Evolutionary conservation across 1,140 invertebrate species (phyloP), one percentile per base, ranked within the genome.

Genomic region (Pseudomyrmex dendroicus): DNA sequence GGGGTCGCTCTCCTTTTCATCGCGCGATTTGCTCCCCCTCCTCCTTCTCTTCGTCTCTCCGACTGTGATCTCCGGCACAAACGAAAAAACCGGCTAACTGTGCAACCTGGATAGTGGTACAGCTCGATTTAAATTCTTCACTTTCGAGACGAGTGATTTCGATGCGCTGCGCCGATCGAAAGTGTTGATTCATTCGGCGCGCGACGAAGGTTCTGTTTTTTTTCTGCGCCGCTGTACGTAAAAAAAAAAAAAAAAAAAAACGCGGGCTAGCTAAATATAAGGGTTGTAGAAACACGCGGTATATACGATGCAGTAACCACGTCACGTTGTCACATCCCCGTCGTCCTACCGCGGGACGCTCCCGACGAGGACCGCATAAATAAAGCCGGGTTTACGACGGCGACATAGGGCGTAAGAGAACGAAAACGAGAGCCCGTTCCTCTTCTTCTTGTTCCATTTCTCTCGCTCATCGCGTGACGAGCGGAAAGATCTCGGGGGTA

Each of bases 341-440:
- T 89, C 88, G 91, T 92, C 86, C 90, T 93, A 91, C 89, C 92
- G 88, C 89, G 93, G 89, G 88, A 92, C 89, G 89, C 86, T 89
- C 84, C 88, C 88, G 88, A 94, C 93, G 93, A 93, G 93, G 89
- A 88, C 86, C 86, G 93, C 93, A 94, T 94, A 94, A 94, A 94
- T 93, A 94, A 93, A 89, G 91, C 85, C 85, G 89, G 87, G 91
- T 93, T 93, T 93, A 93, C 93, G 92, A 93, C 85, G 68, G 54
- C 76, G 73, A 87, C 85, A 78, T 67, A 70, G 74, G 83, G 76
- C 72, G 78, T 90, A 89, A 90, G 86, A 89, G 86, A 90, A 86
- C 87, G 88, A 78, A 82, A 89, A 88, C 85, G 89, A 92, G 87
- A 90, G 85, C 25, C 66, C 57, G 63, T 83, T 10, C 52, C 59